Base-by-base conservation (phyloP, 1,140 invertebrate genomes). In the Steinernema feltiae region DNA sequence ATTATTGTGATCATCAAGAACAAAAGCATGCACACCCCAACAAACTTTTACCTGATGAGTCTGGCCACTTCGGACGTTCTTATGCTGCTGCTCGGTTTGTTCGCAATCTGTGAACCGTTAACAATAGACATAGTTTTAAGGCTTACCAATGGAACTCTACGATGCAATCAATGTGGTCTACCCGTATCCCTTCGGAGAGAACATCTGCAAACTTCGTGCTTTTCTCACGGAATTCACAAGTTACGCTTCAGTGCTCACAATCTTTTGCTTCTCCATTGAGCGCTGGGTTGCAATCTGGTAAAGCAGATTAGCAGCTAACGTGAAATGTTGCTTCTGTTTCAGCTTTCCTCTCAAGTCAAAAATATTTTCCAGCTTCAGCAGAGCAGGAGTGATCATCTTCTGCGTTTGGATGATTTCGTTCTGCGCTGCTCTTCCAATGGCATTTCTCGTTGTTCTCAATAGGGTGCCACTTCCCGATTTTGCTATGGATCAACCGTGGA, bases 261-360 rank as follows among this genome's bases (percentile, higher is more conserved):
- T 95, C 69, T 93, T 92, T 0, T 92, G 93, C 1, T 98, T 98
- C 87, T 97, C 95, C 0, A 90, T 95, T 1, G 95, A 98, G 86
- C 88, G 95, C 69, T 98, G 85, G 85, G 74, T 86, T 2, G 84
- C 84, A 12, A 85, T 85, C 63, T 85, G 83, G 83, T 86, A 32
- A 72, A 53, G 70, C 24, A 32, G 24, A 15, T n/a, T 31, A 21
- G 15, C 63, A 63, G 29, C 31, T 24, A 30, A 76, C 1, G 18
- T 29, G 41, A 31, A 70, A 1, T 21, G n/a, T 73, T 53, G 30
- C 27, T 21, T n/a, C 12, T 71, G 12, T 75, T 82, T 76, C 53
- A 84, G 83, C 48, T 86, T 85, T 73, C 84, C 84, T 30, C 69
- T 85, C n/a, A 73, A 76, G 48, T 72, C 76, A 17, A 82, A 86